Base-by-base conservation (phyloP, 1,140 invertebrate genomes). In the Gryon sp. region DNA sequence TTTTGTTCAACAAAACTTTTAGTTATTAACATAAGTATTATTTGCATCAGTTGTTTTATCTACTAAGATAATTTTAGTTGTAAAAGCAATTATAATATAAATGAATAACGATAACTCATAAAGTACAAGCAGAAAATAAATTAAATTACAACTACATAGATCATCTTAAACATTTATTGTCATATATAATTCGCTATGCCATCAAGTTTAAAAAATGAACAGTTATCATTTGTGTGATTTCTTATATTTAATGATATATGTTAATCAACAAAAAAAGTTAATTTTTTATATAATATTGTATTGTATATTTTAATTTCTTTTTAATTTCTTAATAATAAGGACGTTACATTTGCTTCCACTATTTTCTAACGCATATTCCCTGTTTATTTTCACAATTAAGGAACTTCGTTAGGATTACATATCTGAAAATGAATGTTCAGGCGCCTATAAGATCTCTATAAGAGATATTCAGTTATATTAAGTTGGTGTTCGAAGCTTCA, bases 301-400 rank as follows among this genome's bases (percentile, higher is more conserved):
- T 22, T 45, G 3, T n/a, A 53, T 36, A 45, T 26, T 36, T n/a
- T 66, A 55, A 38, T 66, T 66, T 66, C n/a, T n/a, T n/a, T n/a
- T n/a, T n/a, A n/a, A n/a, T 12, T 34, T 34, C 6, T 1, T 34
- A 32, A 41, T 60, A 69, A 41, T 59, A 52, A 18, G 65, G 53
- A 69, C 65, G 65, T 69, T 69, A 12, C 41, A 5, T 59, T 59
- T 19, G 5, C 19, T 12, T 30, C 50, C 26, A 26, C 48, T 60
- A 60, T 59, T 59, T 52, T 60, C 41, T n/a, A 43, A 43, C 28
- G 26, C n/a, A 41, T 50, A 57, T 41, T n/a, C 41, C 52, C 65
- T 69, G 43, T 55, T 40, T 45, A 45, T 11, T 24, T 32, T 50
- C 1, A 59, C 8, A 20, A 28, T 15, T 30, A 36, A 59, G 65